Percentiles rank a stretch among this genome's conserved stretches.
phyloP scores from a whole-genome alignment of 2,113 vertebrate species.

The Pelecanus crispus region DNA sequence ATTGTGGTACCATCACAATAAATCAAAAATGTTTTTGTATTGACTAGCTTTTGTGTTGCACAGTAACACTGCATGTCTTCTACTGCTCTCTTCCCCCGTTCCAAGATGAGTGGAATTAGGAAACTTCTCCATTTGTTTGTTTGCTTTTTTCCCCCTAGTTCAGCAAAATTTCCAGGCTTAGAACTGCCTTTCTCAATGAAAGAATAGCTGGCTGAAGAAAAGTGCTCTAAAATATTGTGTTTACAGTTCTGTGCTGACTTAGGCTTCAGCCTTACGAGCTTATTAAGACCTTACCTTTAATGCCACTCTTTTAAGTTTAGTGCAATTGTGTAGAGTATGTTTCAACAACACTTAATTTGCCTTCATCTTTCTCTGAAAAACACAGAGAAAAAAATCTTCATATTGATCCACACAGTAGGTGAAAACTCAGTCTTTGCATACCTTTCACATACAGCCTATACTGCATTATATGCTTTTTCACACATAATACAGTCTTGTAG shows the following conservation, averaged over 20 bases:
- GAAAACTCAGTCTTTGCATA: background rate
- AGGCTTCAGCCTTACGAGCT: conserved; percentile 10
- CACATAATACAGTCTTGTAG: background rate
- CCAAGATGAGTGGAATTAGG: background rate
- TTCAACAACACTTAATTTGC: conserved; percentile 15
- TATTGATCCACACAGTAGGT: background rate
- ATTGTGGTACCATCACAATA: conserved; percentile 28
- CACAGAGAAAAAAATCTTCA: background rate
- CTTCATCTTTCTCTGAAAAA: conserved; percentile 11
- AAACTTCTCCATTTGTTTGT: background rate
- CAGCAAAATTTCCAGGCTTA: background rate
- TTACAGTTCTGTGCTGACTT: conserved; percentile 51
- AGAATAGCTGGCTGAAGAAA: conserved; percentile 2
- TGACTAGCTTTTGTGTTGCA: conserved; percentile 45
- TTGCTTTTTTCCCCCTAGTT: background rate
- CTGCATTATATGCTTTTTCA: background rate
- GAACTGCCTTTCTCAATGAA: conserved; percentile 4
- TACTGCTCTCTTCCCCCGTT: background rate
- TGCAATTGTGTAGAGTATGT: conserved; percentile 12
- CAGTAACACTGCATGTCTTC: conserved; percentile 24
- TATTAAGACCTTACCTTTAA: too few species aligned
- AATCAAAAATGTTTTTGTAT: conserved; percentile 15
- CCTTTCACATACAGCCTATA: conserved; percentile 24
- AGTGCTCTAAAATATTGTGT: conserved; percentile 21
- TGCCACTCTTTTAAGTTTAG: conserved; percentile 28